These are phyloP conservation scores for Drosophila neocordata DNA, from an alignment of 1,140 invertebrate genomes.

Conservation along the genomic window DNA sequence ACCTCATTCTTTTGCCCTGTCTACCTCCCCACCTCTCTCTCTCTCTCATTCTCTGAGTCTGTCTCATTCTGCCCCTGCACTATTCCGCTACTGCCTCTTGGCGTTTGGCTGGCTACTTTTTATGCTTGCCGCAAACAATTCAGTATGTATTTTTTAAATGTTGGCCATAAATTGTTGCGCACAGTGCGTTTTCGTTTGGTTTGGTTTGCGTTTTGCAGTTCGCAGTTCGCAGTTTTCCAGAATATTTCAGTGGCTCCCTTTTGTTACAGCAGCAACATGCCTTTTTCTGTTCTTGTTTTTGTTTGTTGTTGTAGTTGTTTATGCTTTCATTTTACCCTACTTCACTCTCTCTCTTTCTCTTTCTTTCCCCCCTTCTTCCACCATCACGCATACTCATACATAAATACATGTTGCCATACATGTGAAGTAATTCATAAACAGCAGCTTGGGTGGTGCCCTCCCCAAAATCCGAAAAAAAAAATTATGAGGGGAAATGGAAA, in stretches of 20 bases:
- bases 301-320: slow-evolving; percentile 54
- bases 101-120: slow-evolving; percentile 66
- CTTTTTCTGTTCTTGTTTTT: slow-evolving; percentile 24
- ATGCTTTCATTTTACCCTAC: slow-evolving; percentile 67
- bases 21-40: background rate
- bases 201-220: slow-evolving; percentile 45
- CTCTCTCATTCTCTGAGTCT: too few relatives aligned
- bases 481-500: background rate
- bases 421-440: slow-evolving; percentile 75
- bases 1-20: background rate
- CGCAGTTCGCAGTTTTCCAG: slow-evolving; percentile 64
- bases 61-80: background rate
- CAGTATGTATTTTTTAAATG: slow-evolving; percentile 73
- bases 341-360: background rate
- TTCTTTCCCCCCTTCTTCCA: background rate
- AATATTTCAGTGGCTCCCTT: slow-evolving; percentile 74
- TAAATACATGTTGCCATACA: slow-evolving; percentile 74
- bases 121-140: slow-evolving; percentile 78
- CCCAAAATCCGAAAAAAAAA: slow-evolving; percentile 9
- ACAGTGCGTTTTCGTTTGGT: slow-evolving; percentile 66
- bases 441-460: slow-evolving; percentile 65
- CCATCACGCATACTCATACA: slow-evolving; percentile 58
- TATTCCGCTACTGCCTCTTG: slow-evolving; percentile 7
- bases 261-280: slow-evolving; percentile 58
- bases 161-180: slow-evolving; percentile 78